Evolutionary conservation across 1,140 invertebrate species (phyloP).

Genomic region (Aphis gossypii): DNA sequence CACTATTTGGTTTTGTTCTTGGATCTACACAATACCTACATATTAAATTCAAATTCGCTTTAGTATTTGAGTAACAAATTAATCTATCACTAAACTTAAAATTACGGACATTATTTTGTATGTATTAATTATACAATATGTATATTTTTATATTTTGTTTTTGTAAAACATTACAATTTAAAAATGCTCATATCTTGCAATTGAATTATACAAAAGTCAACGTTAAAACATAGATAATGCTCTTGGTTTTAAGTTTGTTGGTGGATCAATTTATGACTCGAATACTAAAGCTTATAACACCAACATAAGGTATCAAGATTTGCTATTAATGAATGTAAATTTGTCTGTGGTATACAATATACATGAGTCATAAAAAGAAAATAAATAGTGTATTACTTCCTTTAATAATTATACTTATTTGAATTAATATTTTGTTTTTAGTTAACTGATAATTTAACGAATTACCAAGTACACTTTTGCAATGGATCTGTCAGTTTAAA

Average conservation of each 20-base stretch:
- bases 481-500: not conserved
- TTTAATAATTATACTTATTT: not conserved
- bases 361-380: not conserved
- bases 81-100: not conserved
- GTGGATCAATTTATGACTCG: not conserved
- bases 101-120: not conserved
- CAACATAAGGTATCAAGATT: too few relatives aligned
- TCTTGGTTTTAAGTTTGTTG: not conserved
- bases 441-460: constrained; percentile 9
- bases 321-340: too few relatives aligned
- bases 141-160: too few relatives aligned
- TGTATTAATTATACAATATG: not conserved
- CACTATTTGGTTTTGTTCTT: too few relatives aligned
- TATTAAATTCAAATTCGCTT: not conserved
- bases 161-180: not conserved
- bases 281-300: too few relatives aligned
- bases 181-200: not conserved
- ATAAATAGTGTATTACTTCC: not conserved
- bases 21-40: too few relatives aligned
- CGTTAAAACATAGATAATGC: not conserved
- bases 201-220: not conserved
- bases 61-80: not conserved
- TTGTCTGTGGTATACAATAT: too few relatives aligned
- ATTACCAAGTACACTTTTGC: not conserved
- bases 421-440: not conserved